Percentiles rank a stretch among this genome's conserved stretches.
These are phyloP conservation scores for Echinometra lucunter DNA, from an alignment of 53 echinoderm and acorn worm species.

Conservation along the genomic window DNA sequence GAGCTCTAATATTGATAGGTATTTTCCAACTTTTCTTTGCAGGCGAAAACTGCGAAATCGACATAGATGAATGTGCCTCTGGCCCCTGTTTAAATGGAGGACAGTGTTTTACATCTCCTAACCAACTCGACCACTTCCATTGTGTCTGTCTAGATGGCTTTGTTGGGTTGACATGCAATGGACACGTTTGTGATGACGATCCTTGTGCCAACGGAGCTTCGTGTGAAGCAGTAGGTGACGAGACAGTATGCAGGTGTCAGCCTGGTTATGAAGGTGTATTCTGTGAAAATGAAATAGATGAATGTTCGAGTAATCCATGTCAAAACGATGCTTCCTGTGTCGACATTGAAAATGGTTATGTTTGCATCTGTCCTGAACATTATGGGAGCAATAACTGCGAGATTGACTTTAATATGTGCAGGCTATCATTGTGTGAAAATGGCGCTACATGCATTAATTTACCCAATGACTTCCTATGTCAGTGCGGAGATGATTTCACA, in stretches of 20 bases:
- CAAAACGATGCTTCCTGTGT: conserved; percentile 78
- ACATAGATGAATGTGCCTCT: conserved; percentile 65
- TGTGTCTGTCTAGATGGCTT: conserved; percentile 51
- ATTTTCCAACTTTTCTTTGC: neutral
- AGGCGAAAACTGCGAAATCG: conserved; percentile 56
- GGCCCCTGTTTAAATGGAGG: conserved; percentile 67
- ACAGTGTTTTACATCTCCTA: conserved; percentile 40
- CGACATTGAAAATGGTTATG: conserved; percentile 66
- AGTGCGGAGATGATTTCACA: conserved; percentile 51
- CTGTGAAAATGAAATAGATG: conserved; percentile 75
- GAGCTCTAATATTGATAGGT: too few relatives aligned
- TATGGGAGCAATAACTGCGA: conserved; percentile 79
- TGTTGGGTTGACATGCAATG: conserved; percentile 11
- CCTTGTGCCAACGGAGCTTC: conserved; percentile 58
- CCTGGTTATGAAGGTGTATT: conserved; percentile 77
- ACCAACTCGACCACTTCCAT: conserved; percentile 5
- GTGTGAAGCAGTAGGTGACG: conserved; percentile 18
- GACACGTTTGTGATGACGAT: conserved; percentile 44
- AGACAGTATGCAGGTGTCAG: conserved; percentile 72
- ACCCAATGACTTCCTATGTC: conserved; percentile 50
- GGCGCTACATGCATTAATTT: conserved; percentile 38
- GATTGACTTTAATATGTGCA: conserved; percentile 76
- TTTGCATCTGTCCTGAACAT: conserved; percentile 72
- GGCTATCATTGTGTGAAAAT: conserved; percentile 24
- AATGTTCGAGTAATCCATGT: conserved; percentile 77